Conservation (phyloP, 2,113 vertebrate species). For the Strix uralensis region DNA sequence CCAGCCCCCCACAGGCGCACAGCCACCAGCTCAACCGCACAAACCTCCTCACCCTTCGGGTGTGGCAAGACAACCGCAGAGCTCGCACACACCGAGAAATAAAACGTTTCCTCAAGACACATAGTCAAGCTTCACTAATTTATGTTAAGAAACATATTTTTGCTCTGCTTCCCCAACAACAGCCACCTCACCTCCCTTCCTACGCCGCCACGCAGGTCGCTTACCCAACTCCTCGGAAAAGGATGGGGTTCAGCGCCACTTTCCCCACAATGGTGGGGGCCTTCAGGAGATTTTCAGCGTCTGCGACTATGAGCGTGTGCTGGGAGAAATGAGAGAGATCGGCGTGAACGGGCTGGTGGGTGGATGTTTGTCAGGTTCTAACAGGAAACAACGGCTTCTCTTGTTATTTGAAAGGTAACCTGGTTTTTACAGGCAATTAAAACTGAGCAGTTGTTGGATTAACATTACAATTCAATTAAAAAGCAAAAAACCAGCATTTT, state of each 20-base stretch:
- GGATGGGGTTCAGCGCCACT: slow-evolving; percentile 83
- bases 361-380: accelerated
- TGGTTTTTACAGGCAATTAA: neutral
- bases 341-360: accelerated
- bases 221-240: slow-evolving; percentile 97
- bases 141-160: neutral
- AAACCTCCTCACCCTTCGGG: neutral
- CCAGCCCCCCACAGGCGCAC: accelerated
- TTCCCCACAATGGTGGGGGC: slow-evolving; percentile 93
- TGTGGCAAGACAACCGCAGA: neutral
- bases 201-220: neutral
- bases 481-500: neutral
- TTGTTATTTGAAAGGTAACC: neutral
- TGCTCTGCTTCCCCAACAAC: neutral
- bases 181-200: neutral
- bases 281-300: slow-evolving; percentile 92
- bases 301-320: slow-evolving; percentile 93
- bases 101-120: neutral
- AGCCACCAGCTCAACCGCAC: no score
- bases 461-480: accelerated
- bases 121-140: neutral
- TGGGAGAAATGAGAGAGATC: neutral
- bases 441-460: neutral
- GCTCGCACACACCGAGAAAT: neutral
- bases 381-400: neutral